Percentiles rank a stretch among this genome's conserved stretches.
These are phyloP conservation scores for Pissodes strobi DNA, from an alignment of 1,140 invertebrate species.

Conservation along the genomic window DNA sequence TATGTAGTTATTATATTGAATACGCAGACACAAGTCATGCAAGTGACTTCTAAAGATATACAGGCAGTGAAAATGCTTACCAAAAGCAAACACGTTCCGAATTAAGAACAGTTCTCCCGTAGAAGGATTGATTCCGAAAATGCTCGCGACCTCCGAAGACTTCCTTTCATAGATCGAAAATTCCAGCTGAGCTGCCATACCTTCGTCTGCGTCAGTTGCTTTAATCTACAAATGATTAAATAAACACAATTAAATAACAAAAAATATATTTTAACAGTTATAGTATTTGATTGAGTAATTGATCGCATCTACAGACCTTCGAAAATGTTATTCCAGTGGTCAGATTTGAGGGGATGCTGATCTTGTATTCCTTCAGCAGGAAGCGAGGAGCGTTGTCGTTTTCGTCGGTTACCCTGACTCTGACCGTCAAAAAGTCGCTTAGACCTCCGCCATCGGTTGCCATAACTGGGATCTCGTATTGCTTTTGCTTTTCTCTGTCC, in stretches of 20 bases:
- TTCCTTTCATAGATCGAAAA: constrained; percentile 71
- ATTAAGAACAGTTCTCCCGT: constrained; percentile 62
- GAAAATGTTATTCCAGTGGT: constrained; percentile 30
- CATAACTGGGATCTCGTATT: constrained; percentile 80
- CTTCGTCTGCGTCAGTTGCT: constrained; percentile 69
- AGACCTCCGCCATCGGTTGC: constrained; percentile 86
- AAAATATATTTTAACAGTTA: too few relatives aligned
- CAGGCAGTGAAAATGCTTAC: too few relatives aligned
- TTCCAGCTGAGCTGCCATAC: constrained; percentile 63
- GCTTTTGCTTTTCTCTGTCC: constrained; percentile 75
- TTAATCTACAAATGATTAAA: constrained; percentile 60
- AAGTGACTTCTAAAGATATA: too few relatives aligned
- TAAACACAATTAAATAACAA: too few relatives aligned
- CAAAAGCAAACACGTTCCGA: too few relatives aligned
- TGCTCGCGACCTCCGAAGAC: constrained; percentile 60
- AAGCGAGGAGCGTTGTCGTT: constrained; percentile 90
- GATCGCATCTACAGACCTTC: constrained; percentile 23
- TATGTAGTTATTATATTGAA: too few relatives aligned
- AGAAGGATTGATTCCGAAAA: constrained; percentile 67
- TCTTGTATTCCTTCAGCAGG: constrained; percentile 77
- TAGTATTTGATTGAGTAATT: too few relatives aligned
- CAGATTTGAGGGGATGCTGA: constrained; percentile 62
- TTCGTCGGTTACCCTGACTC: constrained; percentile 78
- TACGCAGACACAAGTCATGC: too few relatives aligned
- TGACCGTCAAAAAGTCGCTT: constrained; percentile 76